A percentile compares a stretch with the other conserved stretches of the same genome.
Conservation (phyloP, 2,888 invertebrate species). For the Lasioglossum oenotherae region DNA sequence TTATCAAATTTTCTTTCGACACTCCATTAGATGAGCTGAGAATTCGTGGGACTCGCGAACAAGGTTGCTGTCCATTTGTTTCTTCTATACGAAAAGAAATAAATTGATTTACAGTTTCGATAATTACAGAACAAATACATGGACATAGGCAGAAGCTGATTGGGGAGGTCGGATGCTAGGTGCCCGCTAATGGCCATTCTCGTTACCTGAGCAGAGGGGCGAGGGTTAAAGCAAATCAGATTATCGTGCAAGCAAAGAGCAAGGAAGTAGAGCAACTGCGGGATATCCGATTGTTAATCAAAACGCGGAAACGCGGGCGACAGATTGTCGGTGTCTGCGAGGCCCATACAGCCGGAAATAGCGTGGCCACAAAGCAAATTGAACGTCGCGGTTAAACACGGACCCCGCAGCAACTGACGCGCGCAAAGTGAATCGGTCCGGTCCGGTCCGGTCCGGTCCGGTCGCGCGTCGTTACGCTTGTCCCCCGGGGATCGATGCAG, state of each 20-base stretch:
- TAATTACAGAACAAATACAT: too few relatives aligned
- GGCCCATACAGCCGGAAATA: constrained; percentile 61
- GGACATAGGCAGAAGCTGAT: too few relatives aligned
- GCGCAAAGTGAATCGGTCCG: constrained; percentile 28
- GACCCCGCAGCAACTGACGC: constrained; percentile 44
- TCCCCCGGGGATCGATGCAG: background rate
- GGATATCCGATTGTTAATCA: constrained; percentile 31
- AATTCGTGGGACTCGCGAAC: too few relatives aligned
- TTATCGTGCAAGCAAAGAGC: background rate
- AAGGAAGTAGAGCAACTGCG: constrained; percentile 27
- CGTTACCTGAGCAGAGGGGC: background rate
- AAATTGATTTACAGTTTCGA: too few relatives aligned
- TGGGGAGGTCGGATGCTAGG: background rate
- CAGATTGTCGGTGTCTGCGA: constrained; percentile 13
- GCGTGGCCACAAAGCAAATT: constrained; percentile 71
- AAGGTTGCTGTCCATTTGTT: background rate
- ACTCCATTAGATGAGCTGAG: background rate
- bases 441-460: background rate
- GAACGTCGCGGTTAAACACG: constrained; percentile 72
- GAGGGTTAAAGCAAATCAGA: background rate
- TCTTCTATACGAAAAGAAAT: background rate
- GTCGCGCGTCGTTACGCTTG: background rate
- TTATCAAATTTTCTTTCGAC: background rate
- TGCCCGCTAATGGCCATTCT: background rate
- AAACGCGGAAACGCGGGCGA: constrained; percentile 23